Percentiles rank a stretch among this genome's conserved stretches.
Conservation (phyloP, 2,797 vertebrate genomes). For the Danio aesculapii region DNA sequence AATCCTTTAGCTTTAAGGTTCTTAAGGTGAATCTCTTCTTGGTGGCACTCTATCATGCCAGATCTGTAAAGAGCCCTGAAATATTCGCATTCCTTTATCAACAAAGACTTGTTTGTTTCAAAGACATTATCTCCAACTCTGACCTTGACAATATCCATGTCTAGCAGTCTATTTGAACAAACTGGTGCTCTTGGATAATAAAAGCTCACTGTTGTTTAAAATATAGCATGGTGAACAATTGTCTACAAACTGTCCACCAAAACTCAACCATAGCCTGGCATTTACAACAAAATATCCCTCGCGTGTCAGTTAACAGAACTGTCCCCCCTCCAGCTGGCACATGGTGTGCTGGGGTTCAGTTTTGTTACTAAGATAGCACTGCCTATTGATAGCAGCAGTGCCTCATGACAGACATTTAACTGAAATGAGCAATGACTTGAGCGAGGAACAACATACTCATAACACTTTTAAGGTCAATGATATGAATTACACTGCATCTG, state of each 20-base stretch:
- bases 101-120: constrained; percentile 77
- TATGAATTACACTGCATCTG: background rate
- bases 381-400: constrained; percentile 70
- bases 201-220: constrained; percentile 3
- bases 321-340: constrained; percentile 32
- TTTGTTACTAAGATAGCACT: constrained; percentile 68
- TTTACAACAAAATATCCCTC: constrained; percentile 19
- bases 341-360: constrained; percentile 23
- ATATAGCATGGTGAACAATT: background rate
- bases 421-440: constrained; percentile 36
- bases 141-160: constrained; percentile 72
- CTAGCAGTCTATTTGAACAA: background rate
- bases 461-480: constrained; percentile 19
- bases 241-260: constrained; percentile 1
- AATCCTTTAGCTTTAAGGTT: constrained; percentile 84
- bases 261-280: constrained; percentile 27
- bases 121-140: constrained; percentile 81
- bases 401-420: constrained; percentile 64
- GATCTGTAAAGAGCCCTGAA: constrained; percentile 93
- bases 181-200: background rate
- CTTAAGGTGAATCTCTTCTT: constrained; percentile 83
- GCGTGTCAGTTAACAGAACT: constrained; percentile 25
- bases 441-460: background rate
- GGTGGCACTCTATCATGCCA: constrained; percentile 89
- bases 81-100: constrained; percentile 87